A percentile compares a stretch with the other conserved stretches of the same genome.
Conservation (phyloP, 2,113 vertebrate species). For the Riparia riparia region DNA sequence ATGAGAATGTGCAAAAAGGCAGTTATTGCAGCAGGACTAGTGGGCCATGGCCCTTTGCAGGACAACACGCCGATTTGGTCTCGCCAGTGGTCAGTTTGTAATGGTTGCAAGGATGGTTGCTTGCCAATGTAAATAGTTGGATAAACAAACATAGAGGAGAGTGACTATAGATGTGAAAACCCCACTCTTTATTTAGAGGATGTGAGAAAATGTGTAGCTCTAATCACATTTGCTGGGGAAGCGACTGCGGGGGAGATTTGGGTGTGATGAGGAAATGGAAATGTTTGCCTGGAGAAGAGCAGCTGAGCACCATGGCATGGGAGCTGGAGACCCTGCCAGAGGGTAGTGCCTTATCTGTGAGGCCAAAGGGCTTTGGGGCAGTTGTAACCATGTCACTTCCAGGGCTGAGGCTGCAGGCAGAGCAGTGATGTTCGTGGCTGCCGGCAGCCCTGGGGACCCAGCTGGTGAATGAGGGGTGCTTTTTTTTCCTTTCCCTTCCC, state of each 20-base stretch:
- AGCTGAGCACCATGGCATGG: fast-evolving
- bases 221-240: neutral
- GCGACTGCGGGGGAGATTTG: neutral
- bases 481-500: neutral
- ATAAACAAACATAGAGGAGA: neutral
- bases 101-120: neutral
- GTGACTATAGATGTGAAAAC: neutral
- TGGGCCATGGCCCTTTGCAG: neutral
- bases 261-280: conserved; percentile 6
- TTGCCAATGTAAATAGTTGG: neutral
- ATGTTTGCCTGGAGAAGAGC: neutral
- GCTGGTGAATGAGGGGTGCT: neutral
- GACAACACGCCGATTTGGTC: neutral
- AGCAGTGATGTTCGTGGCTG: neutral
- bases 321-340: neutral
- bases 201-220: conserved; percentile 1
- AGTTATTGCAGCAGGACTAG: neutral
- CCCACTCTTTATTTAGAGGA: neutral
- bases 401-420: neutral
- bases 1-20: neutral
- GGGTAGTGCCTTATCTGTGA: fast-evolving
- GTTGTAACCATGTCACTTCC: fast-evolving
- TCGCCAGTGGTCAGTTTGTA: neutral
- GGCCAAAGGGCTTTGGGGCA: fast-evolving
- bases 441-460: neutral